Base-by-base conservation (phyloP, 2,888 invertebrate species). In the Reticulitermes lucifugus region DNA sequence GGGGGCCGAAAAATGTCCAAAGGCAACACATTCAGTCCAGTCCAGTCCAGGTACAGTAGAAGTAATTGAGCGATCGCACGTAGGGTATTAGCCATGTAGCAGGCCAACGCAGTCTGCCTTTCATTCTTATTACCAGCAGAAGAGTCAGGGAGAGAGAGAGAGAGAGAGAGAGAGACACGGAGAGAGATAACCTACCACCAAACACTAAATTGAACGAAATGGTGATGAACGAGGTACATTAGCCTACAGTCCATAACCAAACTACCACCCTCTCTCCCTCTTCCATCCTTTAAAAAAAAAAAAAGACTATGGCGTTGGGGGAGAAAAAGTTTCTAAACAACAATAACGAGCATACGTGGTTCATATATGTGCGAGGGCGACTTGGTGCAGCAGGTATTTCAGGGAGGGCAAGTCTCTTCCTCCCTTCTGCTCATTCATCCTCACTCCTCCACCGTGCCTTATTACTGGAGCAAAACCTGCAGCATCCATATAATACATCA, bases 161-260 rank as follows among this genome's bases (percentile, higher is more conserved):
- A 46, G 46, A 46, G 46, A 46, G 46, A 46, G 46, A 46, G 10
- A 46, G 10, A 46, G 10, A 46, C 4, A 46, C 46, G 12, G 75
- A 55, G 55, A 55, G 41, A 41, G 84, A 79, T 9, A 43, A 46
- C 59, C 46, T 21, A 55, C 59, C 59, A 22, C 82, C 77, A 70
- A n/a, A 83, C 60, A 73, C 77, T 81, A 86, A 86, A 86, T 86
- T 86, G 86, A 84, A 81, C 84, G 86, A 86, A 86, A 86, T 86
- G 86, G 86, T 86, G 86, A 86, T 86, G 86, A 80, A 86, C 84
- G 86, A 84, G 84, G 75, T 71, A 84, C 86, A 84, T 85, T 83
- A 83, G 77, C 83, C 70, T 65, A 83, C 73, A 85, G 79, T 83
- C 83, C 85, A 85, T 83, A 85, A 73, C 70, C 85, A 84, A 80